These are phyloP conservation scores for Melipona quadrifasciata DNA, from an alignment of 1,140 invertebrate genomes.

Conservation along the genomic window DNA sequence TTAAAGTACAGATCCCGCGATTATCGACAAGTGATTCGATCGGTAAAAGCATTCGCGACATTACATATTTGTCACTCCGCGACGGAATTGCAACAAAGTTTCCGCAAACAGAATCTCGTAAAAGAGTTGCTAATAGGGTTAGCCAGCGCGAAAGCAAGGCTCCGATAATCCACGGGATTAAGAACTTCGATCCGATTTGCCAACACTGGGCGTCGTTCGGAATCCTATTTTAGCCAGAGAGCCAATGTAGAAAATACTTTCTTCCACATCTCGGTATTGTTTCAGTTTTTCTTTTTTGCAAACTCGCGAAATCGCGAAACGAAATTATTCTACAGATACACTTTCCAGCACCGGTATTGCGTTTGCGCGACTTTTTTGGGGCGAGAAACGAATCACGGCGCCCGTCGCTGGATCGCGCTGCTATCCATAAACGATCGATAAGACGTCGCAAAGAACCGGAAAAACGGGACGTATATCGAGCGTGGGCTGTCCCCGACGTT, in stretches of 20 bases:
- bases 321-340: too few species aligned
- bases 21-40: too few species aligned
- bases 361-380: too few species aligned
- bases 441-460: conserved; percentile 28
- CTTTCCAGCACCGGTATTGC: too few species aligned
- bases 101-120: not conserved
- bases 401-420: not conserved
- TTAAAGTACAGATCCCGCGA: too few species aligned
- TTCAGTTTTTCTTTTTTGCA: not conserved
- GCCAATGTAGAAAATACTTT: not conserved
- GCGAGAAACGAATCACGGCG: too few species aligned
- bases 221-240: not conserved
- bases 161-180: conserved; percentile 2
- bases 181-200: not conserved
- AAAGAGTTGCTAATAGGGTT: conserved; percentile 2
- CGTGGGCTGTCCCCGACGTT: conserved; percentile 1
- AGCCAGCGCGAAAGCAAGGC: not conserved
- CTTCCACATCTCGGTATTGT: not conserved
- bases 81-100: not conserved
- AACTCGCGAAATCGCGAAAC: not conserved
- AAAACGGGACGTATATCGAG: not conserved
- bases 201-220: not conserved
- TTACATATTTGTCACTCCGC: not conserved
- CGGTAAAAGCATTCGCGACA: too few species aligned
- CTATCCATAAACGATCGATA: conserved; percentile 18